Conservation (phyloP, 2,113 vertebrate species). For the Sinocyclocheilus anshuiensis region DNA sequence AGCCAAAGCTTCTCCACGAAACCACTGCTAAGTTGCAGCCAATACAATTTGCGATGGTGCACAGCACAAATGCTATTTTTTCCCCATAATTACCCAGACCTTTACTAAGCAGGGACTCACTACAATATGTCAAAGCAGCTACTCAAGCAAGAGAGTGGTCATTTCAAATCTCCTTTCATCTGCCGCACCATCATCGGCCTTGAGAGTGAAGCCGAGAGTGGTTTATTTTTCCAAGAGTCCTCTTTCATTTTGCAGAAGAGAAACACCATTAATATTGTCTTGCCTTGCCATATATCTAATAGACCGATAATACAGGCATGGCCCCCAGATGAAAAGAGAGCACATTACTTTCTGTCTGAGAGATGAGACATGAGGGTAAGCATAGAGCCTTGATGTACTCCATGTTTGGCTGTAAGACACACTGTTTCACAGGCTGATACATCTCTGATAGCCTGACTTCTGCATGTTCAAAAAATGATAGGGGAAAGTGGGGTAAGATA, state of each 20-base stretch:
- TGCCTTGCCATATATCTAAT: conserved; percentile 73
- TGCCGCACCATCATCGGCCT: conserved; percentile 70
- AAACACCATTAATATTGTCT: conserved; percentile 76
- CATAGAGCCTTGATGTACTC: conserved; percentile 55
- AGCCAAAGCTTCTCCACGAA: neutral
- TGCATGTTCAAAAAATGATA: conserved; percentile 12
- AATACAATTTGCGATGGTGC: conserved; percentile 14
- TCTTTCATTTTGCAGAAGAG: conserved; percentile 70
- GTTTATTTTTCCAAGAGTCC: conserved; percentile 73
- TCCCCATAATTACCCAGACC: conserved; percentile 45
- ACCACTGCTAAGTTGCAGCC: neutral
- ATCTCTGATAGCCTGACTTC: conserved; percentile 41
- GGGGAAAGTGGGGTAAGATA: neutral
- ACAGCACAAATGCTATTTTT: conserved; percentile 37
- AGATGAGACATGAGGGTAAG: conserved; percentile 70
- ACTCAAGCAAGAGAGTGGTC: conserved; percentile 59
- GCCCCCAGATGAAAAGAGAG: conserved; percentile 77
- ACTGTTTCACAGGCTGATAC: conserved; percentile 44
- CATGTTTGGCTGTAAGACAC: conserved; percentile 48
- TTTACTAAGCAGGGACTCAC: conserved; percentile 30
- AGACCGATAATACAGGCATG: conserved; percentile 76
- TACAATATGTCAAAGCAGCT: conserved; percentile 47
- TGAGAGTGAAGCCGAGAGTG: conserved; percentile 72
- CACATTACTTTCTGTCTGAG: conserved; percentile 73
- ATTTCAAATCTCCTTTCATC: conserved; percentile 74